phyloP scores from a whole-genome alignment of 1,140 invertebrate species.

The Drosophila ogumai region DNA sequence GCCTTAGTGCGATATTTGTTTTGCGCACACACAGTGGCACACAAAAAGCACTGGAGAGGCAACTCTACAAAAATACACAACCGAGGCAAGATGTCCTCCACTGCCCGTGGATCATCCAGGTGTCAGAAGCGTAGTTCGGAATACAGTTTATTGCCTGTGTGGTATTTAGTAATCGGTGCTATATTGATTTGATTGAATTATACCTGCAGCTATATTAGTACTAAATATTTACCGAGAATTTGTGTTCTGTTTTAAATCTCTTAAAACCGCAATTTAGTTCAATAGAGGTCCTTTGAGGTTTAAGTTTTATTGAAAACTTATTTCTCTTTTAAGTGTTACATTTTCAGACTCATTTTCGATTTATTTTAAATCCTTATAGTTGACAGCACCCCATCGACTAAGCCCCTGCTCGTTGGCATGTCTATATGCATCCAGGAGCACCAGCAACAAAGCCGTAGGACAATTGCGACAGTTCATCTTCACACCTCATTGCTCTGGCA shows the following conservation, averaged over 20 bases:
- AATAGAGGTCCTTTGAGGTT: not conserved
- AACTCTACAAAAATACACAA: conserved; percentile 37
- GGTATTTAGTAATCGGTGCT: not conserved
- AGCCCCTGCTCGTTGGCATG: conserved; percentile 16
- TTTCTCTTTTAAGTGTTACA: not conserved
- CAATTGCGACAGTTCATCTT: conserved; percentile 82
- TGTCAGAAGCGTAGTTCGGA: conserved; percentile 37
- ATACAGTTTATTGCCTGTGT: not conserved
- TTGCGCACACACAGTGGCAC: conserved; percentile 37
- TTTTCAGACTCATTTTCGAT: not conserved
- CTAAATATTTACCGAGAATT: not conserved
- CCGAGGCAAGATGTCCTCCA: conserved; percentile 40
- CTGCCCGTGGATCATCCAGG: conserved; percentile 22
- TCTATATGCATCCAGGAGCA: conserved; percentile 42
- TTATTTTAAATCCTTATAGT: not conserved
- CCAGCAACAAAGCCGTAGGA: conserved; percentile 68
- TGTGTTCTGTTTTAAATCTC: not conserved
- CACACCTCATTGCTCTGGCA: conserved; percentile 75
- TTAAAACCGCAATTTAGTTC: not conserved
- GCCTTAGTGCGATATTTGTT: conserved; percentile 71
- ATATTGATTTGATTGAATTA: not conserved
- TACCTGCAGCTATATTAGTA: not conserved
- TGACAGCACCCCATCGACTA: not conserved
- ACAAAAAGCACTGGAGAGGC: conserved; percentile 20
- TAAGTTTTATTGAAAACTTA: not conserved